phyloP scores from a whole-genome alignment of 2,797 vertebrate genomes.

The Presbytis comata region DNA sequence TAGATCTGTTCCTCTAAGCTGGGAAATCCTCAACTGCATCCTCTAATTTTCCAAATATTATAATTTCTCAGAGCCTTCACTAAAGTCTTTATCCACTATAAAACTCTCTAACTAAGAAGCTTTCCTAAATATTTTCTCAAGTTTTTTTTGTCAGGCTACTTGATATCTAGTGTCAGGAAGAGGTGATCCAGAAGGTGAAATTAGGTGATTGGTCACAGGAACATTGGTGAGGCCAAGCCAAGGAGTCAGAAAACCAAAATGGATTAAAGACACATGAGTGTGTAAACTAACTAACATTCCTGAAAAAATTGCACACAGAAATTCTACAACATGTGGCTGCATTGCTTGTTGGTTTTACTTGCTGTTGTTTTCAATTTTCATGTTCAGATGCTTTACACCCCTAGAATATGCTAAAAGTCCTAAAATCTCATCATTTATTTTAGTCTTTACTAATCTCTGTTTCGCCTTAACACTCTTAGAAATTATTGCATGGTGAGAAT shows the following conservation, averaged over 20 bases:
- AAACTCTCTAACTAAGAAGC: not conserved
- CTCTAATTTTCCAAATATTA: not conserved
- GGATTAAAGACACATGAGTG: not conserved
- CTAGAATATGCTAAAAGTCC: not conserved
- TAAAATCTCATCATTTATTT: not conserved
- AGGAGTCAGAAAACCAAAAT: not conserved
- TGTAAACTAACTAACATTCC: not conserved
- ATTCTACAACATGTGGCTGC: not conserved
- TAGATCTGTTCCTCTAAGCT: not conserved
- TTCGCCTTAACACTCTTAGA: not conserved
- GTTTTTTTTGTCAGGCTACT: not conserved
- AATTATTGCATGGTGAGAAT: not conserved
- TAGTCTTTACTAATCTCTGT: not conserved
- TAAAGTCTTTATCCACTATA: not conserved
- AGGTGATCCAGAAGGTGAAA: not conserved
- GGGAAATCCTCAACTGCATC: rapidly evolving
- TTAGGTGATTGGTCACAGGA: not conserved
- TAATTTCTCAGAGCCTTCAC: not conserved
- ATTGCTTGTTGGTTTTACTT: not conserved
- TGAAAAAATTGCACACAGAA: not conserved
- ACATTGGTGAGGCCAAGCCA: not conserved
- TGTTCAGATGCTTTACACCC: not conserved
- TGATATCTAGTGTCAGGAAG: not conserved
- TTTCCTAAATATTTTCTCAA: not conserved
- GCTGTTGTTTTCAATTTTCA: not conserved